Conservation (phyloP, 2,888 invertebrate genomes). For the Piscicola geometra region DNA sequence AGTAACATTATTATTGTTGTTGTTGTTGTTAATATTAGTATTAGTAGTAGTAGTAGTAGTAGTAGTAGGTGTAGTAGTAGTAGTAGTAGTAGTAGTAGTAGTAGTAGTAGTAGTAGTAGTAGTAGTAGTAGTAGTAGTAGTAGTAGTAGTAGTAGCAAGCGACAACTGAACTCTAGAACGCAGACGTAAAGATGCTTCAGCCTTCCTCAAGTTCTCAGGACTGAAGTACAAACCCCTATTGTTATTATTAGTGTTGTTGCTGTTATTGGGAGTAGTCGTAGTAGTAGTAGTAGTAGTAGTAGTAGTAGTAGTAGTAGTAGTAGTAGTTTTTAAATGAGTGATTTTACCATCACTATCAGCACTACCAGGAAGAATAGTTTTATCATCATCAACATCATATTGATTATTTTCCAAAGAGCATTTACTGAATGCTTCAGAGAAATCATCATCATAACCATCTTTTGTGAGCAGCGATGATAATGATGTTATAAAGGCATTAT, state of each 20-base stretch:
- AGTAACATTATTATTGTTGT: background rate
- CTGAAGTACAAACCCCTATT: background rate
- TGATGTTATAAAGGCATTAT: too few species aligned
- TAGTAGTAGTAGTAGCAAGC: background rate
- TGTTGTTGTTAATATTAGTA: background rate
- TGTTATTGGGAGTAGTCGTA: background rate
- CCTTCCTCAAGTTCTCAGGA: background rate
- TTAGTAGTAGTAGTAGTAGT: conserved; percentile 8
- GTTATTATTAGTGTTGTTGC: background rate
- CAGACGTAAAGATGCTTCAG: background rate
- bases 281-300: background rate
- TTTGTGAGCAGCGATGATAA: too few species aligned
- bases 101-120: conserved; percentile 18
- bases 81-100: background rate
- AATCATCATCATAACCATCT: too few species aligned
- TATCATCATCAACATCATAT: too few species aligned
- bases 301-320: background rate
- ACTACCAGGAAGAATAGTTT: background rate
- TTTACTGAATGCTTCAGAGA: too few species aligned
- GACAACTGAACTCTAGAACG: background rate
- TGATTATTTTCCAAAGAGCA: too few species aligned
- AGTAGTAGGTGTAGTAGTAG: background rate
- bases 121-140: conserved; percentile 21
- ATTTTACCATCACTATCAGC: background rate
- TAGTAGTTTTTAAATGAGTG: background rate